These are phyloP conservation scores for Galleria mellonella DNA, from an alignment of 1,140 invertebrate genomes.

Conservation along the genomic window DNA sequence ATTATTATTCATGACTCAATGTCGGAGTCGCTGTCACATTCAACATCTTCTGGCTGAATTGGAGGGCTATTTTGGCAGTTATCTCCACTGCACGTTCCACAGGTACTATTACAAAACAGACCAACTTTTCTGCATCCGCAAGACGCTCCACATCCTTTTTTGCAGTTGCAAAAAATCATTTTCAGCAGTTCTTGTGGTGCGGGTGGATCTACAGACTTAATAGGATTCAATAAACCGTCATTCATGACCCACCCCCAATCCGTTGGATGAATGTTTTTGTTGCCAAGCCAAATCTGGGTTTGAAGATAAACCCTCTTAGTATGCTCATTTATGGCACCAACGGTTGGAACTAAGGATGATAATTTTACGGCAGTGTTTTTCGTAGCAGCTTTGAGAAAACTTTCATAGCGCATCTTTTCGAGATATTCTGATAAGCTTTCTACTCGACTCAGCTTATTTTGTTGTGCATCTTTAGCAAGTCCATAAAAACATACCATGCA, in stretches of 20 bases:
- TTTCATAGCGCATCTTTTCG: too few relatives aligned
- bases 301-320: constrained; percentile 55
- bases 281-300: constrained; percentile 54
- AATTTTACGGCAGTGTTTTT: too few relatives aligned
- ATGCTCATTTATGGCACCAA: too few relatives aligned
- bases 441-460: too few relatives aligned
- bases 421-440: too few relatives aligned
- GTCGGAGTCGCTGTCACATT: not conserved
- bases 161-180: constrained; percentile 26
- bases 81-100: constrained; percentile 20
- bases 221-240: constrained; percentile 41
- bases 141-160: constrained; percentile 24
- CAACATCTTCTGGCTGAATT: too few relatives aligned
- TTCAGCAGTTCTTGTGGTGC: constrained; percentile 24
- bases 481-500: too few relatives aligned
- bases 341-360: too few relatives aligned
- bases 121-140: constrained; percentile 26
- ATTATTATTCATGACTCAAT: not conserved
- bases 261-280: constrained; percentile 45
- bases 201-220: constrained; percentile 25
- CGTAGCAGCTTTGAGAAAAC: too few relatives aligned
- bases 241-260: constrained; percentile 43
- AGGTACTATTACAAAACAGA: constrained; percentile 18
- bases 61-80: constrained; percentile 14
- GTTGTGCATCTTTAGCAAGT: too few relatives aligned